Evolutionary conservation across 2,113 vertebrate genomes (phyloP).

Genomic region (Eudyptes chrysolophus): DNA sequence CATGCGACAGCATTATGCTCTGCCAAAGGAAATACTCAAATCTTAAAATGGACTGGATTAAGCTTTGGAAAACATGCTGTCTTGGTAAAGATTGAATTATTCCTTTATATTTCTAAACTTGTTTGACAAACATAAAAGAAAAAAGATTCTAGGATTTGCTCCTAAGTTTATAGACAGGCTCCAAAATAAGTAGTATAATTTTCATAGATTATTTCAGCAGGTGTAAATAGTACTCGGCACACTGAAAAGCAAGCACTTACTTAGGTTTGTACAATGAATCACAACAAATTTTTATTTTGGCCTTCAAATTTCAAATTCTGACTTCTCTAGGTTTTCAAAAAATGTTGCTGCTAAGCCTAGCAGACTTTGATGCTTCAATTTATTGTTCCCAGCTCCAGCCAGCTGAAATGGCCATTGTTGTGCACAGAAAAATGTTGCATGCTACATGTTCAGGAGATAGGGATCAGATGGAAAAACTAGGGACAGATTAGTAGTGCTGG

Average conservation of each 20-base stretch:
- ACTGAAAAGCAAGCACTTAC: not conserved
- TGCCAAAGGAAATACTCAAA: not conserved
- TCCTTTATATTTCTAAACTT: not conserved
- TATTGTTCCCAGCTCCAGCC: not conserved
- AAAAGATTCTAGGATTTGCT: not conserved
- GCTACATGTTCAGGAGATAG: not conserved
- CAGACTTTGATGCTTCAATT: not conserved
- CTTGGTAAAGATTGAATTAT: not conserved
- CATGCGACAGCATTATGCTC: not conserved
- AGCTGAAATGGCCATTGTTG: not conserved
- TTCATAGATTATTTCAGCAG: not conserved
- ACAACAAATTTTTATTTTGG: not conserved
- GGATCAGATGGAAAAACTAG: not conserved
- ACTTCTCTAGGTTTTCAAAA: not conserved
- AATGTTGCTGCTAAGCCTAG: not conserved
- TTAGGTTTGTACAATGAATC: not conserved
- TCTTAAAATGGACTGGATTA: not conserved
- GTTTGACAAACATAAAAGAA: not conserved
- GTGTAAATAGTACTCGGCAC: not conserved
- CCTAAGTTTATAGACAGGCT: not conserved
- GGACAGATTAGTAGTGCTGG: not conserved
- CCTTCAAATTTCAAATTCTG: not conserved
- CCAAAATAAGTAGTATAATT: not conserved
- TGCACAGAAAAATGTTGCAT: not conserved
- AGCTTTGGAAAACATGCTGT: not conserved